Percentiles rank a stretch among this genome's conserved stretches.
phyloP scores from a whole-genome alignment of 2,113 vertebrate species.

The Nothocercus julius region DNA sequence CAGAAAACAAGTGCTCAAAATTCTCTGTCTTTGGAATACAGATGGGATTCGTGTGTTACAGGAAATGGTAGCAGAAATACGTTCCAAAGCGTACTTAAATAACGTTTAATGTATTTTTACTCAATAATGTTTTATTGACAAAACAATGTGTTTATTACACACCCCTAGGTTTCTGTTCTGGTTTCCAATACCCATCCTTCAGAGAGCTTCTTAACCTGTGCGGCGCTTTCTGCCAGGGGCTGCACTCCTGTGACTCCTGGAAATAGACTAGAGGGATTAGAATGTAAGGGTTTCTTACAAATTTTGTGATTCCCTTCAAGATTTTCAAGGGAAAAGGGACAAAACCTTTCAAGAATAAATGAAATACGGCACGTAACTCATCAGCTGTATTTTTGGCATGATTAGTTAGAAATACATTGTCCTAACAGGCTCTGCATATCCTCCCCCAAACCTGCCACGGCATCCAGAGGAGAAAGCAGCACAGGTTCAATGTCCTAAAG shows the following conservation, averaged over 20 bases:
- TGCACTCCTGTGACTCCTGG: neutral
- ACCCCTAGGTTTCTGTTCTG: neutral
- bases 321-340: neutral
- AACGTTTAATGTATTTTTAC: slow-evolving; percentile 40
- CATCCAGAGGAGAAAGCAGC: neutral
- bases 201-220: neutral
- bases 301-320: neutral
- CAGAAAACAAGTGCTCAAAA: slow-evolving; percentile 42
- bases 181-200: neutral
- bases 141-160: slow-evolving; percentile 22
- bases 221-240: neutral
- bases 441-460: neutral
- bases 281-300: neutral
- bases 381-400: neutral
- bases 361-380: neutral
- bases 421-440: neutral
- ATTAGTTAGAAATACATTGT: neutral
- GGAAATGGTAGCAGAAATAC: slow-evolving; percentile 25
- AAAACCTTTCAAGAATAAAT: neutral
- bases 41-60: slow-evolving; percentile 28
- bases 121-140: slow-evolving; percentile 34
- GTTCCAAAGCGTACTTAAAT: slow-evolving; percentile 28
- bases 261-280: neutral
- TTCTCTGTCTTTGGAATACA: neutral
- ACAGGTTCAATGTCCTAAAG: neutral